Conservation (phyloP, 2,888 invertebrate genomes). For the Tipula confusa region DNA sequence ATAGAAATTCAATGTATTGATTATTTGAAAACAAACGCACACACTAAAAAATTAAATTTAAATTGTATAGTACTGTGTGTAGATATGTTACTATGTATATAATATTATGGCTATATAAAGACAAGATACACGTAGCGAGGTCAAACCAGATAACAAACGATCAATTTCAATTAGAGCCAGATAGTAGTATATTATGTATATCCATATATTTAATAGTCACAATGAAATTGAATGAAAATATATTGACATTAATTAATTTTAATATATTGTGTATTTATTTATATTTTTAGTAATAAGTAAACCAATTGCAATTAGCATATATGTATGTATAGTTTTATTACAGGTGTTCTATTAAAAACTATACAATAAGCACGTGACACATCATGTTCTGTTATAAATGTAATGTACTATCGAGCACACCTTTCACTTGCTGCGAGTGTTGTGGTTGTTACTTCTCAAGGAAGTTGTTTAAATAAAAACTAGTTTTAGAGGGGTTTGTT, state of each 20-base stretch:
- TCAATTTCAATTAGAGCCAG: background rate
- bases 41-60: background rate
- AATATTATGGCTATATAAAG: background rate
- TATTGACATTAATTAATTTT: background rate
- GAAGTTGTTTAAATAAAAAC: background rate
- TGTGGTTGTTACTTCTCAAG: background rate
- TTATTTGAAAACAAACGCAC: background rate
- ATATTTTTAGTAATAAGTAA: background rate
- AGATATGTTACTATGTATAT: background rate
- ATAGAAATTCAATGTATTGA: background rate
- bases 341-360: background rate
- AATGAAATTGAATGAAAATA: background rate
- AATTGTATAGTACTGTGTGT: background rate
- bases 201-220: background rate
- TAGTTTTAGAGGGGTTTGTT: background rate
- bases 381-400: background rate
- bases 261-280: background rate
- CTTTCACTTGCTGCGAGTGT: background rate
- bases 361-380: background rate
- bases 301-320: background rate
- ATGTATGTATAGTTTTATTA: background rate
- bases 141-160: background rate
- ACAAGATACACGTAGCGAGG: slow-evolving; percentile 9
- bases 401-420: background rate
- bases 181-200: background rate